These are phyloP conservation scores for Enoplosus armatus DNA, from an alignment of 2,797 vertebrate species.

Conservation along the genomic window DNA sequence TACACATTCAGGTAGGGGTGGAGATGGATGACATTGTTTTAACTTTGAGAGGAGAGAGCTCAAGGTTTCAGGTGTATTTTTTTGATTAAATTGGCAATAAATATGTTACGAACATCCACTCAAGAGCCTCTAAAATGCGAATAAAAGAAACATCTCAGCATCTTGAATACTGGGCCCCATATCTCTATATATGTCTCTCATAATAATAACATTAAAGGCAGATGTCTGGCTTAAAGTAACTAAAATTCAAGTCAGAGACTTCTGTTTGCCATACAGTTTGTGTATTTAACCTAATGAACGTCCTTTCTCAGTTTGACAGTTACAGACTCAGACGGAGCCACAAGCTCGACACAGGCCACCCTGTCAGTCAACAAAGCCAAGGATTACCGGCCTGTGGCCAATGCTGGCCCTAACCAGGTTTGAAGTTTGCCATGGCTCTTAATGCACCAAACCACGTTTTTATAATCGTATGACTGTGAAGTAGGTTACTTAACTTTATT, in stretches of 20 bases:
- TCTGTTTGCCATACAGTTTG: not conserved
- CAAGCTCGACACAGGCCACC: conserved; percentile 91
- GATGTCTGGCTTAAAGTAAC: not conserved
- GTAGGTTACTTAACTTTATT: not conserved
- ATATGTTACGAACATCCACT: not conserved
- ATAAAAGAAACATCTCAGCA: not conserved
- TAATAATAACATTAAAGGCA: not conserved
- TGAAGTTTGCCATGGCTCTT: not conserved
- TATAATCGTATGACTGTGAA: not conserved
- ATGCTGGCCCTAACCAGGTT: conserved; percentile 91
- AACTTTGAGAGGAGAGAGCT: too few species aligned
- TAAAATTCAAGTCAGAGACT: not conserved
- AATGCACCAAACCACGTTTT: not conserved
- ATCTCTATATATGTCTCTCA: not conserved
- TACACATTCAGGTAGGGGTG: conserved; percentile 94
- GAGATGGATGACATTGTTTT: not conserved
- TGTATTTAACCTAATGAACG: not conserved
- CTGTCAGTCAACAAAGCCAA: conserved; percentile 94
- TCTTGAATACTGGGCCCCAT: not conserved
- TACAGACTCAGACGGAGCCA: conserved; percentile 93
- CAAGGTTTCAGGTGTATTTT: not conserved
- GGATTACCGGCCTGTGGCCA: conserved; percentile 96
- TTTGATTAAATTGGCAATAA: not conserved
- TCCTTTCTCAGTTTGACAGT: conserved; percentile 89
- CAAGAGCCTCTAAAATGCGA: not conserved